Evolutionary conservation across 2,888 invertebrate genomes (phyloP), one percentile per base, ranked within the genome.

Genomic region (Polyommatus icarus): DNA sequence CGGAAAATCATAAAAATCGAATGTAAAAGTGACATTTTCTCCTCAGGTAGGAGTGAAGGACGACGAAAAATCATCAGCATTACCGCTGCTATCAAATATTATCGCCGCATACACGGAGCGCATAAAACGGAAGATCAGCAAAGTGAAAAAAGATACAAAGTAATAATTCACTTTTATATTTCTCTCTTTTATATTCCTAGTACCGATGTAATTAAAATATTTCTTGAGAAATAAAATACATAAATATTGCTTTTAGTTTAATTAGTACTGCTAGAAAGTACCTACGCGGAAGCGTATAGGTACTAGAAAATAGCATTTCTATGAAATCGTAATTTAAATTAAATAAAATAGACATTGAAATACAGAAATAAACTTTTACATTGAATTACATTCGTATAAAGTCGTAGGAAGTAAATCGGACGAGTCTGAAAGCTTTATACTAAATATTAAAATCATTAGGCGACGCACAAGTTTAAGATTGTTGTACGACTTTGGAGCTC

Each of bases 101-200:
- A 90, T 95, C 0, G 93, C 95, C 12, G 95, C 95, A 0, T 95
- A 94, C 77, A 95, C 94, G 3, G 94, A 93, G 78, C 86, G 94
- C 20, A 93, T 94, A 54, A 88, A 88, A 61, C 89, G 93, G 36
- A 94, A 94, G 81, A 90, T 94, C 3, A 90, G 82, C 80, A 92
- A 88, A 80, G 86, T 85, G 46, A 91, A 85, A 79, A 91, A 84
- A 57, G 83, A 83, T 4, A 77, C n/a, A 18, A 78, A 76, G 32
- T 76, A 71, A 71, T 54, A 3, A 29, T n/a, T 32, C 29, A 57
- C 12, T 36, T 57, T 76, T 57, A 59, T 76, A 40, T 29, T 67
- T 32, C 29, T 6, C 54, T 12, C 67, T 61, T 24, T 61, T 67
- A 67, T 67, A 15, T 67, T 32, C 67, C 29, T 67, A 29, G 32